phyloP scores from a whole-genome alignment of 2,888 invertebrate genomes.

The Thymelicus acteon region DNA sequence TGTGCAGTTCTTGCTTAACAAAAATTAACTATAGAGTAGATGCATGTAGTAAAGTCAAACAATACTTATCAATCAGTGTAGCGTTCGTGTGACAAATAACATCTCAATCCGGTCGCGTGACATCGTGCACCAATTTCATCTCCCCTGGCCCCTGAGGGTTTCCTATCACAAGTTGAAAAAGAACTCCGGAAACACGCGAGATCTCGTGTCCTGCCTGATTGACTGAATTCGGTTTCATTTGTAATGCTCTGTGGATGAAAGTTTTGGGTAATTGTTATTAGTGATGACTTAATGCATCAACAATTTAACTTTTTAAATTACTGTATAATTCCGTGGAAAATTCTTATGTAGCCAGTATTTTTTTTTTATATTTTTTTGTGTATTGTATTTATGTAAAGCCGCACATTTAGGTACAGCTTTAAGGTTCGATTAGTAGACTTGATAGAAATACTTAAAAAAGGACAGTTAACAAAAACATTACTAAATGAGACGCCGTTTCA shows the following conservation, averaged over 20 bases:
- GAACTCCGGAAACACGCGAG: slow-evolving; percentile 30
- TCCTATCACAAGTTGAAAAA: slow-evolving; percentile 18
- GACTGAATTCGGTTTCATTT: slow-evolving; percentile 18
- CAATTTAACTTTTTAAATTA: not conserved
- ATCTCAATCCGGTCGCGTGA: slow-evolving; percentile 26
- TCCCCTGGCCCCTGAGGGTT: slow-evolving; percentile 20
- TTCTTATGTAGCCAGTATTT: too few relatives aligned
- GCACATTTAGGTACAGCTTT: too few relatives aligned
- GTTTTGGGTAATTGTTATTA: not conserved
- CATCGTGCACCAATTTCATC: slow-evolving; percentile 29
- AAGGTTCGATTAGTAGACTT: too few relatives aligned
- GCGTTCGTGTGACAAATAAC: not conserved
- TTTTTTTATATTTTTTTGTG: too few relatives aligned
- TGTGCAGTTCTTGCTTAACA: too few relatives aligned
- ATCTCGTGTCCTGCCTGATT: slow-evolving; percentile 13
- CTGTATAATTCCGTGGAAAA: not conserved
- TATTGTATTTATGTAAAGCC: too few relatives aligned
- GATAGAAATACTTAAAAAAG: too few relatives aligned
- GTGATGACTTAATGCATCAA: not conserved
- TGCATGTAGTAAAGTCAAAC: not conserved
- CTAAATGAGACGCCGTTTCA: too few relatives aligned
- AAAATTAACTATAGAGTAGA: too few relatives aligned
- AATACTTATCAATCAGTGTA: not conserved
- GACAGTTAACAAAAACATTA: too few relatives aligned
- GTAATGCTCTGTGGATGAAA: not conserved